These are phyloP conservation scores for Varanus komodoensis DNA, from an alignment of 2,113 vertebrate species.

Conservation along the genomic window DNA sequence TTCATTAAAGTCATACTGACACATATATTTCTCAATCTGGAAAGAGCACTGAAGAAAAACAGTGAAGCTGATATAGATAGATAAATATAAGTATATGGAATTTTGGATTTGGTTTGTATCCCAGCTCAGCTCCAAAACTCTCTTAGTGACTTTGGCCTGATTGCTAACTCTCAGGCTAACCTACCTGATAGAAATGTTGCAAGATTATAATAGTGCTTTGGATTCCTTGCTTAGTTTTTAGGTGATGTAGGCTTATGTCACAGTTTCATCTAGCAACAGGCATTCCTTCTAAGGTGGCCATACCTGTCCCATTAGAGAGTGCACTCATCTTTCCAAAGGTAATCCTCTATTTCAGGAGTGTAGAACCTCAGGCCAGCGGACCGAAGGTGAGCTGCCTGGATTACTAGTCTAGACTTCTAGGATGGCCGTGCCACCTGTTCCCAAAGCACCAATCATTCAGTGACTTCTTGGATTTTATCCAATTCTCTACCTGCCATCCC, in stretches of 20 bases:
- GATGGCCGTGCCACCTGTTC: too few species aligned
- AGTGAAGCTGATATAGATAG: background rate
- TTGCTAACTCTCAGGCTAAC: background rate
- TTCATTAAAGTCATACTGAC: background rate
- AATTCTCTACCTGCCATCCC: too few species aligned
- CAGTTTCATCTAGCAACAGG: too few species aligned
- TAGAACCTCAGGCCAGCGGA: too few species aligned
- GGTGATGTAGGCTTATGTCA: background rate
- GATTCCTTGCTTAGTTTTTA: background rate
- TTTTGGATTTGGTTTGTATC: background rate
- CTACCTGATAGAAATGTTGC: background rate
- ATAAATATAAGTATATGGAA: background rate
- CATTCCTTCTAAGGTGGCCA: too few species aligned
- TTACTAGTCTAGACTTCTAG: too few species aligned
- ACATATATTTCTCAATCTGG: background rate
- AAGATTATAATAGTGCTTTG: background rate
- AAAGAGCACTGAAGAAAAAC: background rate
- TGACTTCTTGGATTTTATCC: too few species aligned
- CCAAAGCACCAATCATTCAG: too few species aligned
- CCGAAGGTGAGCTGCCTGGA: too few species aligned
- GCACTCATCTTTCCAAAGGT: too few species aligned
- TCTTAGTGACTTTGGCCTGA: background rate
- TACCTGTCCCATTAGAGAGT: too few species aligned
- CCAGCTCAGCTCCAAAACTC: background rate
- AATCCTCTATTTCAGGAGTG: too few species aligned